These are phyloP conservation scores for Oreochromis mossambicus DNA, from an alignment of 2,797 vertebrate genomes.

Conservation along the genomic window DNA sequence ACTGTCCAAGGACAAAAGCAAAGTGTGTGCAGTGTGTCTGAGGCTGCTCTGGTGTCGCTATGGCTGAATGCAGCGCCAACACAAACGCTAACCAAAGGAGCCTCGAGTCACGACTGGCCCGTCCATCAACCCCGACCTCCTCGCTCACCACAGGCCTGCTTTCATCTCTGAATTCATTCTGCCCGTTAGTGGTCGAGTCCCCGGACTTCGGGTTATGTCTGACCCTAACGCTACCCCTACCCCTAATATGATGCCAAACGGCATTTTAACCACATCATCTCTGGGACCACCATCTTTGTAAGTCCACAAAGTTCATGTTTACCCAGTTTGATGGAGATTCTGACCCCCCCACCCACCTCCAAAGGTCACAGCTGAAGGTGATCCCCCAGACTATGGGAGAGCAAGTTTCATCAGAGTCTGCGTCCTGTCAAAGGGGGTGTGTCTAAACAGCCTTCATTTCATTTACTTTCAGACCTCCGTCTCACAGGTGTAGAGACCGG, in stretches of 20 bases:
- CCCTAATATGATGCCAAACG: accelerated
- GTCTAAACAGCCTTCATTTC: not conserved
- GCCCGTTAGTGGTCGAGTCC: not conserved
- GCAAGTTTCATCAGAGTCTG: not conserved
- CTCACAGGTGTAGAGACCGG: not conserved
- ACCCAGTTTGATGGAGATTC: not conserved
- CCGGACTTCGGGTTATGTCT: no score
- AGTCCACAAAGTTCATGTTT: not conserved
- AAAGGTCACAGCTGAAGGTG: not conserved
- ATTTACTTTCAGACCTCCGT: not conserved
- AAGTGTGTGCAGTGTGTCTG: not conserved
- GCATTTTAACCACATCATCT: not conserved
- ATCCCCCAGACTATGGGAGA: not conserved
- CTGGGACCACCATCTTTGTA: not conserved
- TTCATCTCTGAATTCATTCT: not conserved
- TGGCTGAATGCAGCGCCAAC: not conserved
- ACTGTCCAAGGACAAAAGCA: not conserved
- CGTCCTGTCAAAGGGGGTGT: not conserved
- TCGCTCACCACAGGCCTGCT: not conserved
- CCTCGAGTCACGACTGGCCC: not conserved
- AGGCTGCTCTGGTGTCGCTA: not conserved
- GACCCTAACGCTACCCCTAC: not conserved
- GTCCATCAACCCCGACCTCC: not conserved
- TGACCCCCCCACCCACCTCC: not conserved
- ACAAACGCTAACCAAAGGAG: not conserved